Percentiles rank a stretch among this genome's conserved stretches.
These are phyloP conservation scores for Lucilia sericata DNA, from an alignment of 1,140 invertebrate genomes.

Conservation along the genomic window DNA sequence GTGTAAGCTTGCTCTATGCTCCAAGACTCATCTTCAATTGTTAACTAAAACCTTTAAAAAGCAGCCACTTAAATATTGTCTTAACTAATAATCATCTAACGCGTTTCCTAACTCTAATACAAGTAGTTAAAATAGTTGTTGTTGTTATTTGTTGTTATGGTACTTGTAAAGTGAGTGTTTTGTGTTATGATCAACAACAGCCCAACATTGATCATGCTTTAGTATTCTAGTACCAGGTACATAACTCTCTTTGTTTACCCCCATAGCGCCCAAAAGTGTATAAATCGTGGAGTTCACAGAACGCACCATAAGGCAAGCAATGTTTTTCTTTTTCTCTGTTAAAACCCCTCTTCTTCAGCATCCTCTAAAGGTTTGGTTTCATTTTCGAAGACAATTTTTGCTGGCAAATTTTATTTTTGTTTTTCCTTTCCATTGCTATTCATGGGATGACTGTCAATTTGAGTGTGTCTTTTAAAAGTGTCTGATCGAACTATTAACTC, in stretches of 20 bases:
- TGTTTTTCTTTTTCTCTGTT: slow-evolving; percentile 47
- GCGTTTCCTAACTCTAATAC: not conserved
- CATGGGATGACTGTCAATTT: slow-evolving; percentile 43
- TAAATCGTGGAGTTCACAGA: slow-evolving; percentile 68
- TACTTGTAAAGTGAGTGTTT: not conserved
- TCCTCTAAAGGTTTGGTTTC: slow-evolving; percentile 44
- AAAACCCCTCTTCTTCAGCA: slow-evolving; percentile 50
- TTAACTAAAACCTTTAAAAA: not conserved
- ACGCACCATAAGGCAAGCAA: slow-evolving; percentile 66
- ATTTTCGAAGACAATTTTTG: not conserved
- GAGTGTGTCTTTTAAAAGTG: slow-evolving; percentile 41
- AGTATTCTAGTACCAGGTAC: not conserved
- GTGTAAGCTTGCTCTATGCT: not conserved
- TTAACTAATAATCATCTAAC: slow-evolving; percentile 21
- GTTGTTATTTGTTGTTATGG: not conserved
- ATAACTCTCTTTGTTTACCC: too few species aligned
- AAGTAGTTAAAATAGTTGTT: not conserved
- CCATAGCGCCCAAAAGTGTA: not conserved
- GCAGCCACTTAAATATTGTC: slow-evolving; percentile 5
- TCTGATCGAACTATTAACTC: slow-evolving; percentile 43
- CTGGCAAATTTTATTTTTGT: slow-evolving; percentile 50
- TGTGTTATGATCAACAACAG: not conserved
- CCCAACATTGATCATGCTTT: not conserved
- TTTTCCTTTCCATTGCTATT: slow-evolving; percentile 39
- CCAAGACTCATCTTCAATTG: not conserved